Conservation (phyloP, 2,888 invertebrate species). For the Drosophila neoperkinsi region DNA sequence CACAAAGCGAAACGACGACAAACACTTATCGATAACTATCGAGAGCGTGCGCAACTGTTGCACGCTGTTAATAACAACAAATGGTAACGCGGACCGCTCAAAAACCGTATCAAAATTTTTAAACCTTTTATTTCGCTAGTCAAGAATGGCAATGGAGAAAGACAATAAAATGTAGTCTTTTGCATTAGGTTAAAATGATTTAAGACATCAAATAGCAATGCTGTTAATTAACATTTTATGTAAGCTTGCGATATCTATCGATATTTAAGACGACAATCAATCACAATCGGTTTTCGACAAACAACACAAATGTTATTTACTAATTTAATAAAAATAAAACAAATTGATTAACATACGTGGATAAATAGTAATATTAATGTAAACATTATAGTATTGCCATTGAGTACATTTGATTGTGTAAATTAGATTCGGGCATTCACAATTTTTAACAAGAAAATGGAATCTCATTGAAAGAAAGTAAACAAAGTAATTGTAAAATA, state of each 20-base stretch:
- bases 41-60: constrained; percentile 5
- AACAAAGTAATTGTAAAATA: background rate
- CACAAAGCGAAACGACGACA: constrained; percentile 37
- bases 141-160: too few relatives aligned
- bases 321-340: background rate
- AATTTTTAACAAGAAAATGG: background rate
- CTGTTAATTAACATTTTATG: background rate
- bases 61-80: background rate
- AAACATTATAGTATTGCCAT: background rate
- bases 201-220: background rate
- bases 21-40: constrained; percentile 38
- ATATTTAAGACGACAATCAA: background rate
- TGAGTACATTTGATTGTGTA: background rate
- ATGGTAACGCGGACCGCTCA: background rate
- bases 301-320: constrained; percentile 9
- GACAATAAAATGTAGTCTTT: background rate
- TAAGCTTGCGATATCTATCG: constrained; percentile 8
- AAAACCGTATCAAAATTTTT: background rate
- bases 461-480: background rate
- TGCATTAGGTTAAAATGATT: background rate
- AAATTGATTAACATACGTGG: background rate
- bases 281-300: background rate
- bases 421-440: background rate
- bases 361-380: background rate
- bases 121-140: background rate